Evolutionary conservation across 2,888 invertebrate species (phyloP).

Genomic region (Caenorhabditis sinica): DNA sequence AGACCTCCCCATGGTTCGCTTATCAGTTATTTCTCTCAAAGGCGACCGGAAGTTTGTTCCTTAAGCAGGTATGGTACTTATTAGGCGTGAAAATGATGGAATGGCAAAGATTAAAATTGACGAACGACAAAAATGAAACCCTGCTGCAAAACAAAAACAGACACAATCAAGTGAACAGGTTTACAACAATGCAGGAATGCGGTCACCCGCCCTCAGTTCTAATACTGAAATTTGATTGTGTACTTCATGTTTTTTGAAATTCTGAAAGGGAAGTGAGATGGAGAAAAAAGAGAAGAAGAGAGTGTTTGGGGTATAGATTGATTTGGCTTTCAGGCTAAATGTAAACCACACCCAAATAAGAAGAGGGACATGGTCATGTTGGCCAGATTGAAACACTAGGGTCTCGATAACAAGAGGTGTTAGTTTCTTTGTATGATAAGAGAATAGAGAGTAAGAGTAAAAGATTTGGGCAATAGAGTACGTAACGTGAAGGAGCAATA

Average conservation of each 20-base stretch:
- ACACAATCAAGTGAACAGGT: slow-evolving; percentile 60
- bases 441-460: slow-evolving; percentile 18
- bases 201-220: slow-evolving; percentile 18
- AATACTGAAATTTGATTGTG: slow-evolving; percentile 20
- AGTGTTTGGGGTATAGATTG: slow-evolving; percentile 13
- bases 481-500: slow-evolving; percentile 3
- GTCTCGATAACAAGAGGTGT: slow-evolving; percentile 44
- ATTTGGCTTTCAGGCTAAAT: slow-evolving; percentile 24
- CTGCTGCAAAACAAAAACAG: slow-evolving; percentile 53
- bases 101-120: slow-evolving; percentile 18
- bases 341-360: slow-evolving; percentile 53
- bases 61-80: background rate
- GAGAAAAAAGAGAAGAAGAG: background rate
- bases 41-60: slow-evolving; percentile 37
- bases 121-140: slow-evolving; percentile 35
- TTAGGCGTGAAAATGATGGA: slow-evolving; percentile 16
- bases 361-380: slow-evolving; percentile 2
- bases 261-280: background rate
- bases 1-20: slow-evolving; percentile 12
- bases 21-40: slow-evolving; percentile 31
- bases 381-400: slow-evolving; percentile 24
- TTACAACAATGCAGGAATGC: slow-evolving; percentile 49
- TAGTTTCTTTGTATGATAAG: slow-evolving; percentile 59
- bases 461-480: background rate
- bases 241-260: slow-evolving; percentile 9